These are phyloP conservation scores for Karalla daura DNA, from an alignment of 2,797 vertebrate genomes.

Conservation along the genomic window DNA sequence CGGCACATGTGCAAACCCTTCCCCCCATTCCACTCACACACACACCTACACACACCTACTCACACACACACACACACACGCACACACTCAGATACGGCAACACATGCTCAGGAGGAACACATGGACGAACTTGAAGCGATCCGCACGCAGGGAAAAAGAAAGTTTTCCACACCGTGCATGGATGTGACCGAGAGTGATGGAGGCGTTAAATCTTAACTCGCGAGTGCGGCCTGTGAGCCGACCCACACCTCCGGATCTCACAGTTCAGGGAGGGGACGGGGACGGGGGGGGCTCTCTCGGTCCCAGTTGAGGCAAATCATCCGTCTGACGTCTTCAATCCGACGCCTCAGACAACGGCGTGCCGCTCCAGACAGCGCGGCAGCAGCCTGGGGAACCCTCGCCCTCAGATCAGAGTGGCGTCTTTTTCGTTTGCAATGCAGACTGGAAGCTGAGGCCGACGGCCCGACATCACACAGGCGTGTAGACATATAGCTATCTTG, in stretches of 20 bases:
- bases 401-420: background rate
- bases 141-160: slow-evolving; percentile 1
- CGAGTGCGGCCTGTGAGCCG: background rate
- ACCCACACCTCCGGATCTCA: no score
- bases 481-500: no score
- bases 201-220: slow-evolving; percentile 45
- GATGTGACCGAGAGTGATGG: slow-evolving; percentile 14
- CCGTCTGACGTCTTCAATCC: background rate
- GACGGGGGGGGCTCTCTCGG: no score
- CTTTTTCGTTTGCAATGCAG: no score
- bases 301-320: background rate
- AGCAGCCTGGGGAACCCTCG: background rate
- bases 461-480: background rate
- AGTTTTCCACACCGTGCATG: slow-evolving; percentile 25
- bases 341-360: background rate
- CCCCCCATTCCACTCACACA: background rate
- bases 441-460: no score
- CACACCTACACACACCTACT: background rate
- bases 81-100: slow-evolving; percentile 1
- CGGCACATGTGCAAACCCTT: background rate
- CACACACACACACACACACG: background rate
- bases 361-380: background rate
- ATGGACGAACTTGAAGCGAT: slow-evolving; percentile 16
- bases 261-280: no score
- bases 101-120: background rate